Conservation (phyloP, 2,888 invertebrate species). For the Lamellibrachia columna region DNA sequence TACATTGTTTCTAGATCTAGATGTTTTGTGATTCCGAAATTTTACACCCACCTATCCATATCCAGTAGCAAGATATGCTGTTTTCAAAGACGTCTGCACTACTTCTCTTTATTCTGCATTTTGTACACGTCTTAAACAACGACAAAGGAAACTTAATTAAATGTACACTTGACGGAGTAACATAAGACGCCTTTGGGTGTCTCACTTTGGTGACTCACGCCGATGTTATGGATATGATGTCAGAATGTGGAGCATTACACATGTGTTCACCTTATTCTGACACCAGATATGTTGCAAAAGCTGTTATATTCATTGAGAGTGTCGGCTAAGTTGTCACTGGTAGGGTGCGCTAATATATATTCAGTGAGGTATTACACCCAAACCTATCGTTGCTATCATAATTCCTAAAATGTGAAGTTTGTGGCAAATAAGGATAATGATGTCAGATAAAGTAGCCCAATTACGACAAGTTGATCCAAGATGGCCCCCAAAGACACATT, state of each 20-base stretch:
- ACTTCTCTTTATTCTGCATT: neutral
- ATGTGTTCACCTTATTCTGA: conserved; percentile 2
- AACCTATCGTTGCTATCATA: no score
- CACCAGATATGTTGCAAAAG: neutral
- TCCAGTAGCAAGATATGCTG: neutral
- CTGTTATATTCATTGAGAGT: neutral
- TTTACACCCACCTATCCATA: neutral
- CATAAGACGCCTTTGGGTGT: neutral
- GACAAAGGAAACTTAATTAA: neutral
- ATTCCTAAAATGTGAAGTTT: no score
- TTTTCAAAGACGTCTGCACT: neutral
- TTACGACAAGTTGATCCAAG: no score
- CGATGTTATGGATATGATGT: neutral
- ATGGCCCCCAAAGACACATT: no score
- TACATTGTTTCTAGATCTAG: neutral
- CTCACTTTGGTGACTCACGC: neutral
- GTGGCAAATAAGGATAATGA: no score
- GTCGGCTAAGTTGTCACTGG: neutral
- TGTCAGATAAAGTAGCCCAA: no score
- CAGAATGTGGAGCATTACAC: neutral
- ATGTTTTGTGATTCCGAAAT: neutral
- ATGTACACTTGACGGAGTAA: neutral
- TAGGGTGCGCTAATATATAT: no score
- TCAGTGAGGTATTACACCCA: no score
- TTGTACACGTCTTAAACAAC: neutral